Evolutionary conservation across 2,113 vertebrate species (phyloP).

Genomic region (Lampris megalopsis): DNA sequence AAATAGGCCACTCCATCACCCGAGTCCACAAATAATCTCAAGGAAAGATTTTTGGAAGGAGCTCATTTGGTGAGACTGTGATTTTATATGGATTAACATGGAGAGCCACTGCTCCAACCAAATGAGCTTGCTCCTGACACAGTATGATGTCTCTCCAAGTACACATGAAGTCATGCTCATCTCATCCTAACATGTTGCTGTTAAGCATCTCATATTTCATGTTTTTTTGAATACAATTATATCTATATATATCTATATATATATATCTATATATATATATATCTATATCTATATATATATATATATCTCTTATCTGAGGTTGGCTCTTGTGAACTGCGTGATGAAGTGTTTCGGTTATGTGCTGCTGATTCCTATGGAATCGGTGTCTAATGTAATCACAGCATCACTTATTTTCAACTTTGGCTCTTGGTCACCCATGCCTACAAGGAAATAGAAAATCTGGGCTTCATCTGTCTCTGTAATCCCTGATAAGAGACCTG

Average conservation of each 20-base stretch:
- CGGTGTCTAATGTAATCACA: conserved; percentile 4
- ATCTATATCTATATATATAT: no score
- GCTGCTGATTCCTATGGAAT: conserved; percentile 18
- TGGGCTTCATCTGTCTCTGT: conserved; percentile 24
- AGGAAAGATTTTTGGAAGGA: neutral
- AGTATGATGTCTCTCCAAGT: no score
- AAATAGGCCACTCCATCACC: conserved; percentile 45
- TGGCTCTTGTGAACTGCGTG: no score
- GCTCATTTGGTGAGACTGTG: conserved; percentile 19
- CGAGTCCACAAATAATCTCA: conserved; percentile 13
- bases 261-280: no score
- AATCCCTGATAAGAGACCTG: conserved; percentile 40
- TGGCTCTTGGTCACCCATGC: neutral
- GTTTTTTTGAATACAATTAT: no score
- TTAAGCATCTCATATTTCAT: no score
- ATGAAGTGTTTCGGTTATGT: no score
- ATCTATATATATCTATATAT: no score
- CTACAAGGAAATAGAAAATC: conserved; percentile 18
- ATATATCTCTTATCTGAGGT: no score
- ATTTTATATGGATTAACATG: neutral
- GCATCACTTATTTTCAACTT: conserved; percentile 5
- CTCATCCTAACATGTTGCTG: no score
- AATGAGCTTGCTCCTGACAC: neutral
- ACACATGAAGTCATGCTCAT: no score
- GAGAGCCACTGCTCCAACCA: neutral